phyloP scores from a whole-genome alignment of 2,113 vertebrate genomes.

The Gymnobelideus leadbeateri region DNA sequence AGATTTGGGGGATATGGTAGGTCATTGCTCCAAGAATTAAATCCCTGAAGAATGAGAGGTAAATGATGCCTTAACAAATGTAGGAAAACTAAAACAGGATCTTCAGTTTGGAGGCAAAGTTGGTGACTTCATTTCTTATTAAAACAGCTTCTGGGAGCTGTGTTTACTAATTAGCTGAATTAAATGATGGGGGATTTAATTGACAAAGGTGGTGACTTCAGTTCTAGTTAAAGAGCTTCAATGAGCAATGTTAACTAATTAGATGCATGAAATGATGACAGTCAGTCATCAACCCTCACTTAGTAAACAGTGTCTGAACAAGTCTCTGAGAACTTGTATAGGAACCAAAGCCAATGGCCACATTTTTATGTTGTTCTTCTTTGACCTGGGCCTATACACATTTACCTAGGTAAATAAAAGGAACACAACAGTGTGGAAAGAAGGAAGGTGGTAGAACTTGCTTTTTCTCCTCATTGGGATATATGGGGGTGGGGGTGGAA shows the following conservation, averaged over 20 bases:
- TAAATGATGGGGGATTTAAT: not conserved
- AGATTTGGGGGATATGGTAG: not conserved
- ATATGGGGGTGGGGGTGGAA: not conserved
- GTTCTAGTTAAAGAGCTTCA: not conserved
- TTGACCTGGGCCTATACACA: not conserved
- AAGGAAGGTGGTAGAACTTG: not conserved
- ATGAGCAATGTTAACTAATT: not conserved
- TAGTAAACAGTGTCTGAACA: not conserved
- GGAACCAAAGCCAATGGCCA: not conserved
- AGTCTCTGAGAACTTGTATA: not conserved
- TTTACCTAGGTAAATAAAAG: not conserved
- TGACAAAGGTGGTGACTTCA: not conserved
- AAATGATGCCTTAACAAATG: not conserved
- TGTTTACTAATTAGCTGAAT: not conserved
- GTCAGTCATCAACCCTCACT: not conserved
- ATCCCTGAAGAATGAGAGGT: not conserved
- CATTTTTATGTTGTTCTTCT: not conserved
- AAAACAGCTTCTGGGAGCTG: not conserved
- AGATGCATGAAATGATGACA: not conserved
- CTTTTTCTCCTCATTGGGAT: not conserved
- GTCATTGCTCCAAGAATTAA: not conserved
- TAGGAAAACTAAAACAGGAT: not conserved
- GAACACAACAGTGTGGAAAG: not conserved
- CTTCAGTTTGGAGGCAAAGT: not conserved
- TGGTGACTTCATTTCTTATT: not conserved